phyloP scores from a whole-genome alignment of 2,113 vertebrate species.

The Corvus cornix region DNA sequence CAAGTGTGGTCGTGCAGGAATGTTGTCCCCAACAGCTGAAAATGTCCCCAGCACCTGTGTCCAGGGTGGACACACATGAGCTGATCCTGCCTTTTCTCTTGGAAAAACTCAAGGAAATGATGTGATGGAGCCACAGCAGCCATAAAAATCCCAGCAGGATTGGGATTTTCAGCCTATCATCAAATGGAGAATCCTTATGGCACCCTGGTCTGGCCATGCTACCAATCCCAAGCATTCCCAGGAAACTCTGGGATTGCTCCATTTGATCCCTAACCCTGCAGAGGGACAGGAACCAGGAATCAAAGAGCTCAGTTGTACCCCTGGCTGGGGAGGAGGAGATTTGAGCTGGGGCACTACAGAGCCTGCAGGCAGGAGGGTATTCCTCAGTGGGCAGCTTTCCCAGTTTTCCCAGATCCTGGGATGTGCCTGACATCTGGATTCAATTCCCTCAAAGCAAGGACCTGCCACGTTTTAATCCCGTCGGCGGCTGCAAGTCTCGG shows the following conservation, averaged over 20 bases:
- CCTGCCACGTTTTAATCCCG: neutral
- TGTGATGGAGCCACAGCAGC: fast-evolving
- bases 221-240: neutral
- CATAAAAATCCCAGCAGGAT: neutral
- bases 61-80: neutral
- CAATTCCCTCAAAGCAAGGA: neutral
- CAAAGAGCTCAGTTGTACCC: neutral
- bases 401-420: constrained; percentile 1
- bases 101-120: neutral
- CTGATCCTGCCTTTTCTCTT: neutral
- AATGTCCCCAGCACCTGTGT: neutral
- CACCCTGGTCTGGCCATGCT: neutral
- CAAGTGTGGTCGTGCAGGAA: neutral
- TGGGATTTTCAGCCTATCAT: neutral
- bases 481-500: neutral
- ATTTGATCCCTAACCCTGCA: neutral
- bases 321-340: neutral
- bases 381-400: neutral
- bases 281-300: neutral
- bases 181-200: neutral
- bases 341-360: neutral
- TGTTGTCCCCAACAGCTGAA: neutral
- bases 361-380: neutral
- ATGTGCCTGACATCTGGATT: neutral
- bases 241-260: neutral